These are phyloP conservation scores for Ammodramus savannarum DNA, from an alignment of 2,113 vertebrate species.

Conservation along the genomic window DNA sequence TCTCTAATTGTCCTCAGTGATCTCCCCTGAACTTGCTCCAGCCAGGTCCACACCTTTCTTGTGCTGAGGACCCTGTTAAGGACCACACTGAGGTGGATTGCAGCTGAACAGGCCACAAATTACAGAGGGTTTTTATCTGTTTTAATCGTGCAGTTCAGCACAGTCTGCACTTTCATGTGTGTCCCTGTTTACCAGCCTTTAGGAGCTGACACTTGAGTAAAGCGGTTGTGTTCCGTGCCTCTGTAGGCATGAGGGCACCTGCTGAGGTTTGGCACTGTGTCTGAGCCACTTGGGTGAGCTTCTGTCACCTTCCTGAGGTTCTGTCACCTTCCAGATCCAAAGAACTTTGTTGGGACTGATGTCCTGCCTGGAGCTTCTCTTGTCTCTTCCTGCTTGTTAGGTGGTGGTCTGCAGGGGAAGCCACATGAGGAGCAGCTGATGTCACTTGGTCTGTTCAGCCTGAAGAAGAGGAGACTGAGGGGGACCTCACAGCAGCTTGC, in stretches of 20 bases:
- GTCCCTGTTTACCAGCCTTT: background rate
- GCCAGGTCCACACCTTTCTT: background rate
- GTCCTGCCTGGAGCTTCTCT: background rate
- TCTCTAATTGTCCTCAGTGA: background rate
- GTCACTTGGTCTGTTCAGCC: background rate
- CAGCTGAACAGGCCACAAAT: background rate
- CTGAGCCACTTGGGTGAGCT: fast-evolving
- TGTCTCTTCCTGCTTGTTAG: background rate
- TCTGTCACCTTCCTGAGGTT: background rate
- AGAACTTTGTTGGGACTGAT: fast-evolving
- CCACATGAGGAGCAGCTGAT: background rate
- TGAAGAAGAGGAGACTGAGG: background rate
- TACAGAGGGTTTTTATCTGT: background rate
- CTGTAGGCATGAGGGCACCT: background rate
- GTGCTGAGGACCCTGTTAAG: background rate
- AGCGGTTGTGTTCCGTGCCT: fast-evolving
- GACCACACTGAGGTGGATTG: background rate
- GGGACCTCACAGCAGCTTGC: background rate
- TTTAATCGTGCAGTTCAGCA: background rate
- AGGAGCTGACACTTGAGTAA: background rate
- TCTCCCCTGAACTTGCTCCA: background rate
- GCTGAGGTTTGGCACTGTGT: background rate
- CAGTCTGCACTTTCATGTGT: background rate
- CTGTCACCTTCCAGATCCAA: background rate
- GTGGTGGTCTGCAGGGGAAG: background rate